These are phyloP conservation scores for Chamaea fasciata DNA, from an alignment of 2,113 vertebrate genomes.

Conservation along the genomic window DNA sequence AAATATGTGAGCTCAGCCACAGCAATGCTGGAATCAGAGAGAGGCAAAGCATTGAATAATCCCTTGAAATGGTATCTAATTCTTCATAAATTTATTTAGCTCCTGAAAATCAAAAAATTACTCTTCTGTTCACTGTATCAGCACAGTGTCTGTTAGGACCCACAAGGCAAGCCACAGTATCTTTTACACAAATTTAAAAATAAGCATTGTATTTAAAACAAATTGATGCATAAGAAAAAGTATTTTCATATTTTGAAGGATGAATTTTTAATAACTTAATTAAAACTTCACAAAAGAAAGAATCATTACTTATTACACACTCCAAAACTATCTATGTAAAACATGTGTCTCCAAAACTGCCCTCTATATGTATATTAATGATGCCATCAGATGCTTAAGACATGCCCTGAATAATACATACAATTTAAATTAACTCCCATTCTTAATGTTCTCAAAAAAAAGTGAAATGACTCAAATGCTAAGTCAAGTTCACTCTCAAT, in stretches of 20 bases:
- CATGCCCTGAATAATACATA: constrained; percentile 54
- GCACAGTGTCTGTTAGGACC: neutral
- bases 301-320: constrained; percentile 29
- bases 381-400: constrained; percentile 28
- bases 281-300: constrained; percentile 30
- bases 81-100: neutral
- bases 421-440: constrained; percentile 55
- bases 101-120: neutral
- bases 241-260: constrained; percentile 29
- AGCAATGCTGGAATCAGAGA: neutral
- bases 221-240: neutral
- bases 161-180: neutral
- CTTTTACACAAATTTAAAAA: neutral
- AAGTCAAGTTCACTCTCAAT: constrained; percentile 27
- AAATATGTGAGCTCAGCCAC: neutral
- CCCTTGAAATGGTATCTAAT: neutral
- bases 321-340: constrained; percentile 1
- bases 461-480: constrained; percentile 24
- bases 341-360: constrained; percentile 36
- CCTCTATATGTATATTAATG: constrained; percentile 27
- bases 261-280: constrained; percentile 58
- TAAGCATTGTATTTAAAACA: constrained; percentile 10
- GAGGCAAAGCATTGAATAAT: neutral
- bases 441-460: constrained; percentile 34
- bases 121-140: neutral